Conservation (phyloP, 92 coral and sea anemone genomes). For the Paramuricea clavata region DNA sequence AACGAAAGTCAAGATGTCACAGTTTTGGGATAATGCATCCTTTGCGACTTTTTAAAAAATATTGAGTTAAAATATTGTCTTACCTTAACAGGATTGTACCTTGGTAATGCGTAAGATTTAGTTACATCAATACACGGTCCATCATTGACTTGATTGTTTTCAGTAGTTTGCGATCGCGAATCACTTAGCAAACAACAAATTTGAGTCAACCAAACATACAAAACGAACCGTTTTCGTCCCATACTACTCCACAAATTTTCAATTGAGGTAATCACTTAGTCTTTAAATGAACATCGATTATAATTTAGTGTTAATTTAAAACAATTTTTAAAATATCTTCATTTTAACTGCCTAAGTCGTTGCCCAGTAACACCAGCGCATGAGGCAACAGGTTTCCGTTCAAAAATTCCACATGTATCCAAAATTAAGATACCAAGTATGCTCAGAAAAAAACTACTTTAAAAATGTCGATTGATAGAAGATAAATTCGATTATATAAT, state of each 20-base stretch:
- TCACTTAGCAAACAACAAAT: not conserved
- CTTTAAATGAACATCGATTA: not conserved
- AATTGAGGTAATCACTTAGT: not conserved
- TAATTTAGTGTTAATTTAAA: not conserved
- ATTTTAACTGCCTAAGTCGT: not conserved
- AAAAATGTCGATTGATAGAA: not conserved
- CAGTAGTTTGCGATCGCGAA: not conserved
- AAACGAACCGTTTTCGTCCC: not conserved
- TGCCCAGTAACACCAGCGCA: not conserved
- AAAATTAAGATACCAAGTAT: not conserved
- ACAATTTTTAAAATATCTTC: not conserved
- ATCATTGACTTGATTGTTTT: not conserved
- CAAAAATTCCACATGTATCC: not conserved
- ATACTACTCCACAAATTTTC: not conserved
- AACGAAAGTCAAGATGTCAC: too few relatives aligned
- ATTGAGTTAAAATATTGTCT: not conserved
- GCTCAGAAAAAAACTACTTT: not conserved
- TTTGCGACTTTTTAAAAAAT: too few relatives aligned
- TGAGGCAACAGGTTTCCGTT: not conserved
- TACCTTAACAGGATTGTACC: slow-evolving; percentile 41
- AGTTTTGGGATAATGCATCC: too few relatives aligned
- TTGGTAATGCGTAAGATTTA: slow-evolving; percentile 16
- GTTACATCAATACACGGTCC: slow-evolving; percentile 35
- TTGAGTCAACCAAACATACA: slow-evolving; percentile 1
- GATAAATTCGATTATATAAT: not conserved